Evolutionary conservation across 2,113 vertebrate genomes (phyloP), one percentile per base, ranked within the genome.

Genomic region (Hypomesus transpacificus): DNA sequence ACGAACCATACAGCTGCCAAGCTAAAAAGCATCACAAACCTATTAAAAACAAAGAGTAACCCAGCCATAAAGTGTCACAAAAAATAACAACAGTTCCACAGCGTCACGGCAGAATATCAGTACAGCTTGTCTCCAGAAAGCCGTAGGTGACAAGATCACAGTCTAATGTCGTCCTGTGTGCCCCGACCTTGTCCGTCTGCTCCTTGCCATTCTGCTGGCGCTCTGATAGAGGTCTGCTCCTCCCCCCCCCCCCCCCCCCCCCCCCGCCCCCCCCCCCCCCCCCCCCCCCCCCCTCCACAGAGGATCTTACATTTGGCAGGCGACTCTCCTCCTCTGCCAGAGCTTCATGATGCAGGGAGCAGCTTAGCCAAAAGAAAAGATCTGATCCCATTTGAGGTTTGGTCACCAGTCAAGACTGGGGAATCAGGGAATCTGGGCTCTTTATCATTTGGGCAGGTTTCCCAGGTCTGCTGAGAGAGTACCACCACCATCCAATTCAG

Each of bases 391-490:
- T 85, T 83, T 60, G 72, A 79, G 82, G 87, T 84, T 84, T 75
- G 70, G 79, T 82, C 84, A 75, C 79, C 74, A 86, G 82, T 88
- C 81, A 87, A 86, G 87, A 89, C 79, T 80, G 85, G 89, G 85
- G 80, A 89, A 85, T 79, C 80, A 86, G 89, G 85, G 80, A 89
- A 84, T 86, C 87, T 89, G 86, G 87, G 85, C 89, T 89, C 86
- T 89, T 89, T 88, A 89, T 82, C 75, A 79, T 64, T 83, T 90
- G 87, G 90, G 82, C 83, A 77, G 63, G 63, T 59, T 72, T 86
- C 87, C 84, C 91, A 89, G 82, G 86, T 71, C 69, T 75, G 76
- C 75, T 70, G 77, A 80, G 80, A 70, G 79, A 75, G 73, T 75
- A 77, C 80, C 80, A 75, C 76, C 71, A 76, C 8, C 68, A 82